Evolutionary conservation across 1,140 invertebrate species (phyloP).

Genomic region (Ctenoplectra terminalis): DNA sequence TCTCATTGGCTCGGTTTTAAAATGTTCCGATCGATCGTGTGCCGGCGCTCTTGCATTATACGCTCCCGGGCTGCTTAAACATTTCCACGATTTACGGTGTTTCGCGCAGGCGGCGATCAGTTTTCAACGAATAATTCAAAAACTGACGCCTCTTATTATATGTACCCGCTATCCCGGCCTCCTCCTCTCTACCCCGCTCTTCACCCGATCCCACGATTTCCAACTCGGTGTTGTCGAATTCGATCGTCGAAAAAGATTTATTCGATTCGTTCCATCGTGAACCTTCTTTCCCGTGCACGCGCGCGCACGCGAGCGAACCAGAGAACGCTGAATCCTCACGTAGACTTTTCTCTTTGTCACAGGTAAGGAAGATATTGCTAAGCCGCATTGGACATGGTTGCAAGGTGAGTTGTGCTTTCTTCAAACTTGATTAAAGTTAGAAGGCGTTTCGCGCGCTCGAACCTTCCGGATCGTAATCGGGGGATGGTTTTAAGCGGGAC

Average conservation of each 20-base stretch:
- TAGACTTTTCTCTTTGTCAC: slow-evolving; percentile 69
- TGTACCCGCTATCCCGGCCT: background rate
- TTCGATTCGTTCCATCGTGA: background rate
- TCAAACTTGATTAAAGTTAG: slow-evolving; percentile 36
- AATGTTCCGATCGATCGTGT: slow-evolving; percentile 29
- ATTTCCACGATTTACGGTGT: slow-evolving; percentile 35
- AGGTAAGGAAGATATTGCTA: slow-evolving; percentile 83
- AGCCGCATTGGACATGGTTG: slow-evolving; percentile 82
- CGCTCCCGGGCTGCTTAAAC: slow-evolving; percentile 33
- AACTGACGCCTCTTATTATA: slow-evolving; percentile 45
- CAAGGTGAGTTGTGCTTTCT: slow-evolving; percentile 79
- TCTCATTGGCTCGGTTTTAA: slow-evolving; percentile 53
- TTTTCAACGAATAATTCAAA: slow-evolving; percentile 36
- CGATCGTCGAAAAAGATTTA: slow-evolving; percentile 23
- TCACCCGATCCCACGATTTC: no score
- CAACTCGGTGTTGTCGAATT: background rate
- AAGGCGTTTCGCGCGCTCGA: background rate
- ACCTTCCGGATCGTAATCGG: background rate
- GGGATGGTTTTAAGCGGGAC: background rate
- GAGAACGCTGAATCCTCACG: slow-evolving; percentile 29
- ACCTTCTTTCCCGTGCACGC: no score
- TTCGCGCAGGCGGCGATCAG: slow-evolving; percentile 26
- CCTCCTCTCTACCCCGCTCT: no score
- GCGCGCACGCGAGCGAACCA: background rate
- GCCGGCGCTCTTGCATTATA: slow-evolving; percentile 18